phyloP scores from a whole-genome alignment of 2,888 invertebrate genomes.

The Clusia tigrina region DNA sequence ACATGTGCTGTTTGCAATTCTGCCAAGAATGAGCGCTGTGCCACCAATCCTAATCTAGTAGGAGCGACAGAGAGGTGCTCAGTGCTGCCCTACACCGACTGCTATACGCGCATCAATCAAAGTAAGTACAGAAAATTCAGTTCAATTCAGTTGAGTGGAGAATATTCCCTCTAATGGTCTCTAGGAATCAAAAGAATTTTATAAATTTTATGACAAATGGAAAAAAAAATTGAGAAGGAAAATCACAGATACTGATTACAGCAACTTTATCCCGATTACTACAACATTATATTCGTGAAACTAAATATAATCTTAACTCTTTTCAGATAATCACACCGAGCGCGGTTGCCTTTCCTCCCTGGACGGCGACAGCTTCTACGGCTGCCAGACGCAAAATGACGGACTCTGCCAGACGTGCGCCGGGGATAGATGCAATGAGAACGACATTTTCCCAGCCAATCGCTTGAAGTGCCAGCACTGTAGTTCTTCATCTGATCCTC shows the following conservation, averaged over 20 bases:
- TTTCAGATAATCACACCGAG: conserved; percentile 44
- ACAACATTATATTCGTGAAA: too few relatives aligned
- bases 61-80: conserved; percentile 39
- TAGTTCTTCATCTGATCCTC: conserved; percentile 40
- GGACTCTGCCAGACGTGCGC: conserved; percentile 47
- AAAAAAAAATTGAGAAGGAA: neutral
- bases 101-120: conserved; percentile 49
- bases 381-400: conserved; percentile 44
- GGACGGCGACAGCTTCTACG: conserved; percentile 41
- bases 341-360: conserved; percentile 53
- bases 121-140: conserved; percentile 33
- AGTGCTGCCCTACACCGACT: conserved; percentile 51
- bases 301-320: too few relatives aligned
- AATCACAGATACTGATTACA: neutral
- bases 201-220: too few relatives aligned
- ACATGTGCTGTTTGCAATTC: conserved; percentile 52
- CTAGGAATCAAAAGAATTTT: too few relatives aligned
- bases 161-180: too few relatives aligned
- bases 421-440: conserved; percentile 48
- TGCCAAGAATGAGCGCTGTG: conserved; percentile 47
- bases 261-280: too few relatives aligned
- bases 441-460: conserved; percentile 46
- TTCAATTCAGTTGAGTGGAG: neutral
- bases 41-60: conserved; percentile 55
- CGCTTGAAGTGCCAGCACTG: conserved; percentile 55